Evolutionary conservation across 1,140 invertebrate genomes (phyloP), one percentile per base, ranked within the genome.

Genomic region (Copidosoma floridanum): DNA sequence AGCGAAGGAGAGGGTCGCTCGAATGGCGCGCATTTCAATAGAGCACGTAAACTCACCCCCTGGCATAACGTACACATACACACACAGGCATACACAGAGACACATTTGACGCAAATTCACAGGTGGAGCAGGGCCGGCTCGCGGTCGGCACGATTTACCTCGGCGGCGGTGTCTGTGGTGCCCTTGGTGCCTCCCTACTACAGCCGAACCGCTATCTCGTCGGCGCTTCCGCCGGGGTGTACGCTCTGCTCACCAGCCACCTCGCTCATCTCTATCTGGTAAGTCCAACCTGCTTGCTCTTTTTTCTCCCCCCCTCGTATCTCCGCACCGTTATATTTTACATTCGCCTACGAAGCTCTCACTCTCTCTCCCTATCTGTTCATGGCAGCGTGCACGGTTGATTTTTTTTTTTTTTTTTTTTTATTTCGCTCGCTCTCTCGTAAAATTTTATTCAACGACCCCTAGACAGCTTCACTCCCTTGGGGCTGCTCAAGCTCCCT

Each of bases 151-250:
- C 84, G 18, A 80, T 93, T 66, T 94, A 92, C 78, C 56, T 85
- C 6, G 81, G 83, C 12, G 91, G 91, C 20, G 87, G 88, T 40
- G 74, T 85, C 41, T 84, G 82, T 35, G 88, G 91, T 46, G 88
- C 89, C 1, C 76, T 92, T 37, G 89, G 90, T 32, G 89, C 91
- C 8, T 91, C 90, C 8, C 83, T 91, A 61, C 78, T 91, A 65
- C 92, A 95, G 77, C 90, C 92, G 0, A 77, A 82, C 68, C 84
- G 92, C 41, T 86, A 83, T 65, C 82, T 98, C 53, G 88, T 94
- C 44, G 95, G 95, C 16, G 92, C 95, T 43, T 95, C 93, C 46
- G 95, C 92, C 12, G 95, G 94, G n/a, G 93, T 95, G 51, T 98
- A 97, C 81, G 91, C 94, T 26, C 79, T 98, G 38, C 86, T 98